phyloP scores from a whole-genome alignment of 2,888 invertebrate species.

The Quadriops clusia region DNA sequence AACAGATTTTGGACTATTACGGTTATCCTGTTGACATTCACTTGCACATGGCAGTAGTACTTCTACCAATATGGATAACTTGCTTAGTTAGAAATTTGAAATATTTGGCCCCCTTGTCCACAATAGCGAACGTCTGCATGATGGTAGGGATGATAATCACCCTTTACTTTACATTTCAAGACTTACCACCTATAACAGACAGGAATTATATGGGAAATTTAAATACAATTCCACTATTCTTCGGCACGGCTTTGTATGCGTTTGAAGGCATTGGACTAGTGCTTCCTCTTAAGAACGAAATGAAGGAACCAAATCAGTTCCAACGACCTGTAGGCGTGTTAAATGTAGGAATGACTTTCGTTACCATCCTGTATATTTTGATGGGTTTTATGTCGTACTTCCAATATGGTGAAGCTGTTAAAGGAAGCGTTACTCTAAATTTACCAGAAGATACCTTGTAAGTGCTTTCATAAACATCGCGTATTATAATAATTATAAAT shows the following conservation, averaged over 20 bases:
- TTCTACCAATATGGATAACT: conserved; percentile 59
- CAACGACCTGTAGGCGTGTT: conserved; percentile 72
- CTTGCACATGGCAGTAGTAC: conserved; percentile 59
- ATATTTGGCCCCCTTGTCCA: conserved; percentile 64
- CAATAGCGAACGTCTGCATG: conserved; percentile 68
- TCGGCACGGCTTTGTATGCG: conserved; percentile 91
- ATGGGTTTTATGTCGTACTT: conserved; percentile 83
- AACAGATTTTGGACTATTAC: conserved; percentile 59
- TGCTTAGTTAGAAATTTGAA: conserved; percentile 68
- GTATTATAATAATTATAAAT: no score
- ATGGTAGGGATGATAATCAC: conserved; percentile 64
- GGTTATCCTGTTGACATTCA: conserved; percentile 50
- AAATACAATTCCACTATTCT: conserved; percentile 66
- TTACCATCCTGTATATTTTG: conserved; percentile 63
- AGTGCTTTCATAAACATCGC: no score
- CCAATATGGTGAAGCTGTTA: conserved; percentile 70
- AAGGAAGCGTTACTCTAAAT: conserved; percentile 82
- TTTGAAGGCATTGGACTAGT: conserved; percentile 94
- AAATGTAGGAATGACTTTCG: conserved; percentile 78
- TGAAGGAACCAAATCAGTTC: conserved; percentile 69
- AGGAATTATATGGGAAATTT: conserved; percentile 51
- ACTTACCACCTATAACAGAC: conserved; percentile 52
- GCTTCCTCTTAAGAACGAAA: conserved; percentile 87
- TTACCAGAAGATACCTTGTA: conserved; percentile 51
- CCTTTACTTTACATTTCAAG: conserved; percentile 60